phyloP scores from a whole-genome alignment of 2,888 invertebrate species.

The Euzophera pinguis region DNA sequence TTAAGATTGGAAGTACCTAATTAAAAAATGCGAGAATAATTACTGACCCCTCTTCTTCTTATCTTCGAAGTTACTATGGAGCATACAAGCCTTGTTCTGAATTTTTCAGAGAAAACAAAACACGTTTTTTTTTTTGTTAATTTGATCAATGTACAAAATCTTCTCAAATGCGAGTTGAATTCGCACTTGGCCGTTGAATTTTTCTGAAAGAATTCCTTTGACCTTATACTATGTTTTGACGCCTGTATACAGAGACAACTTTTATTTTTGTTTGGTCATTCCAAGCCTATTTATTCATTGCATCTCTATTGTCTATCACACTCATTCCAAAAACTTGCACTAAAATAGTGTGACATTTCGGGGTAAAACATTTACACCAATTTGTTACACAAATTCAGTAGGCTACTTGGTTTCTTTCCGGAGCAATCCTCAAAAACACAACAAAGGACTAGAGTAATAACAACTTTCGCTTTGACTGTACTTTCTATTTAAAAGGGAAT shows the following conservation, averaged over 20 bases:
- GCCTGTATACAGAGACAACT: neutral
- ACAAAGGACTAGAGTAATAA: conserved; percentile 24
- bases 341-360: conserved; percentile 6
- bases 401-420: conserved; percentile 22
- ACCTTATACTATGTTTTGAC: neutral
- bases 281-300: neutral
- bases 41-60: no score
- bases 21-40: no score
- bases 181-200: no score
- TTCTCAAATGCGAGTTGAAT: no score
- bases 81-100: no score
- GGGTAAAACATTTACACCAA: conserved; percentile 15
- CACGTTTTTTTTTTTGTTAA: no score
- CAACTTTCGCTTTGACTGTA: conserved; percentile 42
- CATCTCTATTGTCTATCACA: neutral
- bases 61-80: no score
- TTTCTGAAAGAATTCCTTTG: no score
- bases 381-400: conserved; percentile 23
- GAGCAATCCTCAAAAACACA: conserved; percentile 17
- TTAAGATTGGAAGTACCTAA: no score
- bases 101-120: no score
- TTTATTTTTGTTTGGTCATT: neutral
- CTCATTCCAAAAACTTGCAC: conserved; percentile 3
- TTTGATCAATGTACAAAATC: no score
- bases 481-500: conserved; percentile 41